phyloP scores from a whole-genome alignment of 2,797 vertebrate genomes.

The Tenualosa ilisha region DNA sequence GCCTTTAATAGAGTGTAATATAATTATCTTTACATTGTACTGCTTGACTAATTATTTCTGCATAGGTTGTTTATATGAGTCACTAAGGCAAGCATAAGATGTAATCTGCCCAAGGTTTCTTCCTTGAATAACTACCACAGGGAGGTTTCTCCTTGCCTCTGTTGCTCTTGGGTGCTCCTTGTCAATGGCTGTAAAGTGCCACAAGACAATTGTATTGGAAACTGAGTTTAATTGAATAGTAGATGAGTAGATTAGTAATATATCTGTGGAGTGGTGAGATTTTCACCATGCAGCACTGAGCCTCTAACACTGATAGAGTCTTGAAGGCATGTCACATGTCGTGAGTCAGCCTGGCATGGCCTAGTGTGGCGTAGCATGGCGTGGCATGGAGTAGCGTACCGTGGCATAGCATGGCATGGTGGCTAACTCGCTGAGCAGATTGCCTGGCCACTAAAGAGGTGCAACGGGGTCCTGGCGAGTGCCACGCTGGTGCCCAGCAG shows the following conservation, averaged over 20 bases:
- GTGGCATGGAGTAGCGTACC: constrained; percentile 44
- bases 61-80: background rate
- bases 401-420: constrained; percentile 39
- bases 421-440: constrained; percentile 64
- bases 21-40: background rate
- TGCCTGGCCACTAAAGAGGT: constrained; percentile 79
- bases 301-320: background rate
- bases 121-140: too few relatives aligned
- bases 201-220: too few relatives aligned
- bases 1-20: background rate
- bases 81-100: background rate
- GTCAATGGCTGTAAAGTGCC: too few relatives aligned
- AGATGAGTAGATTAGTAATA: too few relatives aligned
- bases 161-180: too few relatives aligned
- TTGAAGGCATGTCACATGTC: background rate
- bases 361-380: background rate
- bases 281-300: background rate
- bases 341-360: background rate
- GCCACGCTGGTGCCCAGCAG: constrained; percentile 57
- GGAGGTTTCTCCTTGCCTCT: too few relatives aligned
- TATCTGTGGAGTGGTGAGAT: background rate
- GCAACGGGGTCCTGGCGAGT: constrained; percentile 56
- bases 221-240: too few relatives aligned
- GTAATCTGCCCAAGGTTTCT: background rate
- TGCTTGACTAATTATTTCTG: background rate